Conservation (phyloP, 2,797 vertebrate genomes). For the Remorina albescens region DNA sequence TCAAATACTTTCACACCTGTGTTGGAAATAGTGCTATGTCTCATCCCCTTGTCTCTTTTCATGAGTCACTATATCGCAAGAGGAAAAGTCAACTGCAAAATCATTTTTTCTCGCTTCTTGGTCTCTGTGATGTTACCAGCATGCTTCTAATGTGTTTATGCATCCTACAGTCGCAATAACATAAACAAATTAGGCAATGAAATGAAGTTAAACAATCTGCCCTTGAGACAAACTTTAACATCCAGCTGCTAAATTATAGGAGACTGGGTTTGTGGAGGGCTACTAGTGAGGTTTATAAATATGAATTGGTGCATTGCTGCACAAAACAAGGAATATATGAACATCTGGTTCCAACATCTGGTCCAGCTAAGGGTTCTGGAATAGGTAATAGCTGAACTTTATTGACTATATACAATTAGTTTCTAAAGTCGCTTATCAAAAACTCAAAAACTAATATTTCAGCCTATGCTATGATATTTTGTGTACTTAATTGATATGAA, state of each 20-base stretch:
- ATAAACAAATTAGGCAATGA: too few species aligned
- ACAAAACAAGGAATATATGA: background rate
- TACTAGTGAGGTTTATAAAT: background rate
- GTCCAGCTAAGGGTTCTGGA: background rate
- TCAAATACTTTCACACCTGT: constrained; percentile 22
- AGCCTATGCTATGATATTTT: too few species aligned
- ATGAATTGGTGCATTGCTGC: constrained; percentile 12
- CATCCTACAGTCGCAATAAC: background rate
- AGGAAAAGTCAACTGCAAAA: background rate
- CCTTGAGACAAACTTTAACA: constrained; percentile 16
- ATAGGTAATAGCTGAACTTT: background rate
- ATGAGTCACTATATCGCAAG: background rate
- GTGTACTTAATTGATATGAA: too few species aligned
- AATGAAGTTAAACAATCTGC: background rate
- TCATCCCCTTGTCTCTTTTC: background rate
- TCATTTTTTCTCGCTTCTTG: background rate
- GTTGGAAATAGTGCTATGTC: constrained; percentile 6
- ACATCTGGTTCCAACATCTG: constrained; percentile 43
- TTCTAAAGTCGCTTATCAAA: background rate
- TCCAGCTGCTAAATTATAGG: background rate
- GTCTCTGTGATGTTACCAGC: background rate
- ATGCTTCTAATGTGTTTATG: background rate
- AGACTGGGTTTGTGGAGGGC: background rate
- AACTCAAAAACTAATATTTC: too few species aligned
- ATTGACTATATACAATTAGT: background rate